Evolutionary conservation across 2,797 vertebrate genomes (phyloP).

Genomic region (Tolypeutes matacus): DNA sequence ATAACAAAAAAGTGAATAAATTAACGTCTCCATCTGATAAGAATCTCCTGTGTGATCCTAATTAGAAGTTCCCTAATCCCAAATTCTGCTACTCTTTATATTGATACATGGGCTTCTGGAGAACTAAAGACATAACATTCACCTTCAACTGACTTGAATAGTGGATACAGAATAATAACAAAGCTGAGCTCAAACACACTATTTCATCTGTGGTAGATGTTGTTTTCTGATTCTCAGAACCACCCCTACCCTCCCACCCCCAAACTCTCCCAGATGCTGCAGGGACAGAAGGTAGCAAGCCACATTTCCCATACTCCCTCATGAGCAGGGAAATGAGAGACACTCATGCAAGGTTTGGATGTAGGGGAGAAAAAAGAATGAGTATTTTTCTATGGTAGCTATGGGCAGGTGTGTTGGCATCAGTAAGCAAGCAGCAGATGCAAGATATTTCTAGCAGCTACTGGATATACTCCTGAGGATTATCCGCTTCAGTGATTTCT

Average conservation of each 20-base stretch:
- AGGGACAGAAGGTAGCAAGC: background rate
- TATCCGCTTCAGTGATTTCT: background rate
- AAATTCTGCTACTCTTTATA: background rate
- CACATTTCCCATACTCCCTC: background rate
- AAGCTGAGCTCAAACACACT: background rate
- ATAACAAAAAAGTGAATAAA: background rate
- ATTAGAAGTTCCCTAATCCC: background rate
- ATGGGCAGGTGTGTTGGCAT: background rate
- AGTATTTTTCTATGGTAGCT: background rate
- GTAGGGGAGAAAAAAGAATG: background rate
- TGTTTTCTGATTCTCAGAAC: background rate
- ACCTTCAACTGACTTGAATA: background rate
- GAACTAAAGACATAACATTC: background rate
- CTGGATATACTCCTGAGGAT: background rate
- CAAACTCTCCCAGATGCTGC: background rate
- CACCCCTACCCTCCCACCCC: background rate
- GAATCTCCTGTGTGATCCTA: background rate
- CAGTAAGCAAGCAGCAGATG: background rate
- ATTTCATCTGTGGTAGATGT: too few relatives aligned
- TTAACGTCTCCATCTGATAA: background rate
- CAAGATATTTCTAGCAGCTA: background rate
- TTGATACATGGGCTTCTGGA: background rate
- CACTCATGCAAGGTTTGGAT: background rate
- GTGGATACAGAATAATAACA: background rate
- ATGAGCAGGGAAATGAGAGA: too few relatives aligned